phyloP scores from a whole-genome alignment of 2,888 invertebrate species.

The Drosophila nr. fundita region DNA sequence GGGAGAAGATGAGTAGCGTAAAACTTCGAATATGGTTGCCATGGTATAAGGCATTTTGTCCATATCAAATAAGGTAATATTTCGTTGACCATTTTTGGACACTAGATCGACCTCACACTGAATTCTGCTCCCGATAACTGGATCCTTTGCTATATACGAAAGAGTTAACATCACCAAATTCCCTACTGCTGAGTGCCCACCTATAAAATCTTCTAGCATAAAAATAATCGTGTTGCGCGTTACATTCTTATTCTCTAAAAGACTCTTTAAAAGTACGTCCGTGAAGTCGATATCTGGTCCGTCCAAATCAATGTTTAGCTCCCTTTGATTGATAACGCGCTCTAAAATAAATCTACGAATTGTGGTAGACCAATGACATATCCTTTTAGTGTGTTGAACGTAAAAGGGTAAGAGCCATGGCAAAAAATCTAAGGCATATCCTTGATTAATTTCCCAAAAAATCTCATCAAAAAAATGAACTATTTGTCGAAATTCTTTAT shows the following conservation, averaged over 20 bases:
- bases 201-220: slow-evolving; percentile 94
- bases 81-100: slow-evolving; percentile 85
- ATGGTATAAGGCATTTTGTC: slow-evolving; percentile 91
- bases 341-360: slow-evolving; percentile 91
- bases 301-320: slow-evolving; percentile 85
- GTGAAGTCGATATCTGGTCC: slow-evolving; percentile 91
- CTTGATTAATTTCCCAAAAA: slow-evolving; percentile 96
- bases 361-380: slow-evolving; percentile 89
- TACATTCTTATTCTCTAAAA: slow-evolving; percentile 88
- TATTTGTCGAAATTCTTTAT: slow-evolving; percentile 88
- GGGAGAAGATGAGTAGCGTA: slow-evolving; percentile 93
- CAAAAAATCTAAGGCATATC: slow-evolving; percentile 93
- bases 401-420: slow-evolving; percentile 93
- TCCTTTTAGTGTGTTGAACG: slow-evolving; percentile 88
- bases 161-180: slow-evolving; percentile 92
- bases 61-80: slow-evolving; percentile 89
- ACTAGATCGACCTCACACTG: slow-evolving; percentile 89
- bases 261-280: slow-evolving; percentile 90
- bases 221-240: slow-evolving; percentile 92
- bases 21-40: slow-evolving; percentile 92
- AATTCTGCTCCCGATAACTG: slow-evolving; percentile 88
- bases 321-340: slow-evolving; percentile 87
- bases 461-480: slow-evolving; percentile 93
- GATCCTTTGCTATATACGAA: slow-evolving; percentile 89
- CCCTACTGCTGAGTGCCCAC: slow-evolving; percentile 94